phyloP scores from a whole-genome alignment of 1,140 invertebrate genomes.

The Plectrocnemia conspersa region DNA sequence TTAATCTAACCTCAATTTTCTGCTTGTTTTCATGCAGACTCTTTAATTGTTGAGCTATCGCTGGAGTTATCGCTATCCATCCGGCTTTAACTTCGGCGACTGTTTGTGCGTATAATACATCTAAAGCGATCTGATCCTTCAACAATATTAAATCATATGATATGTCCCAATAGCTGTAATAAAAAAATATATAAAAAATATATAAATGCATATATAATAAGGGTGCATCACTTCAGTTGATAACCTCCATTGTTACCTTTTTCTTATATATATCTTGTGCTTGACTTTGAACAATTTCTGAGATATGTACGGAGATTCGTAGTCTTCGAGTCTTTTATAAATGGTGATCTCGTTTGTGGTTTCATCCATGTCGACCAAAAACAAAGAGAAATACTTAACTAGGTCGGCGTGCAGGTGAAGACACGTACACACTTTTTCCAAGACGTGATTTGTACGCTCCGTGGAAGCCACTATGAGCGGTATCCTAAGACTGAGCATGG shows the following conservation, averaged over 20 bases:
- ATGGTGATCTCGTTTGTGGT: slow-evolving; percentile 68
- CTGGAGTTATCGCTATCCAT: slow-evolving; percentile 72
- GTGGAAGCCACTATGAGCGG: slow-evolving; percentile 73
- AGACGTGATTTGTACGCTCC: slow-evolving; percentile 75
- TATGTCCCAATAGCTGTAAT: slow-evolving; percentile 80
- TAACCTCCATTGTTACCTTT: slow-evolving; percentile 55
- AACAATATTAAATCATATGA: slow-evolving; percentile 77
- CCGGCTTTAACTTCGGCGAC: slow-evolving; percentile 78
- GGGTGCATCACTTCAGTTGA: background rate
- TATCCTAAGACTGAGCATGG: slow-evolving; percentile 82
- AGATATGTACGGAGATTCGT: slow-evolving; percentile 94
- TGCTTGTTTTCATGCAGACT: slow-evolving; percentile 68
- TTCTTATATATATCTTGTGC: slow-evolving; percentile 69
- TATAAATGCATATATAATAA: background rate
- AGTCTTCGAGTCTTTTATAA: slow-evolving; percentile 85
- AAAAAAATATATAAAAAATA: slow-evolving; percentile 3
- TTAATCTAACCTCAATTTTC: slow-evolving; percentile 68
- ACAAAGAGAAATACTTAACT: slow-evolving; percentile 84
- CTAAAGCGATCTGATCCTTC: slow-evolving; percentile 73
- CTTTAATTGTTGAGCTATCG: slow-evolving; percentile 65
- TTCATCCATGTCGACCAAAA: slow-evolving; percentile 71
- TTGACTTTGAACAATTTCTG: slow-evolving; percentile 60
- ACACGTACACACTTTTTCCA: slow-evolving; percentile 72
- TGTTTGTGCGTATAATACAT: slow-evolving; percentile 84
- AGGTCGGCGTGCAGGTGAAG: slow-evolving; percentile 73